Percentiles rank a stretch among this genome's conserved stretches.
Evolutionary conservation across 53 echinoderm and acorn worm species (phyloP).

Genomic region (Paracentrotus lividus): DNA sequence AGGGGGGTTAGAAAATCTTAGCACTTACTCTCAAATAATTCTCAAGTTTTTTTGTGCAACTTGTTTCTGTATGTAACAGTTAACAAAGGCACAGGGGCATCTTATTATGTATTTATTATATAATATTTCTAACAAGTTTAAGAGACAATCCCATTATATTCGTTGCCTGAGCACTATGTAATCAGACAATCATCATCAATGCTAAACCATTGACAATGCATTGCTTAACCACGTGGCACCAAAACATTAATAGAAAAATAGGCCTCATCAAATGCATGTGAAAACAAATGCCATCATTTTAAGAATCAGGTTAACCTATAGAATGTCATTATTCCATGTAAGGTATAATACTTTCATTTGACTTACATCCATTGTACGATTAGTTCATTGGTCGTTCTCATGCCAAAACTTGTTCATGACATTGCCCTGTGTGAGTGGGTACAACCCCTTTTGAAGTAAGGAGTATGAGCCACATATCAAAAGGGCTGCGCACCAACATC

Average conservation of each 20-base stretch:
- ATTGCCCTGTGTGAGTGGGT: not conserved
- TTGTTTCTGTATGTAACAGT: not conserved
- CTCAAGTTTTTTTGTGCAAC: no score
- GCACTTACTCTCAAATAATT: no score
- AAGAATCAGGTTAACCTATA: not conserved
- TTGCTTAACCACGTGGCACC: not conserved
- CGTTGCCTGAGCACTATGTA: constrained; percentile 4
- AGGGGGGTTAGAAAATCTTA: no score
- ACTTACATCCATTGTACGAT: not conserved
- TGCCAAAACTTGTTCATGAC: not conserved
- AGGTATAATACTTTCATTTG: not conserved
- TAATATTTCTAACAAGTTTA: not conserved
- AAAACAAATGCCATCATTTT: not conserved
- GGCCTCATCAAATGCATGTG: constrained; percentile 22
- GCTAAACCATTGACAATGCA: not conserved
- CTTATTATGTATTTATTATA: not conserved
- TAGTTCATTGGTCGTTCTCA: not conserved
- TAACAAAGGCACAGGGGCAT: not conserved
- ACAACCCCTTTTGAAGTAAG: not conserved
- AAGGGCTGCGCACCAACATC: not conserved
- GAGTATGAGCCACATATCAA: not conserved
- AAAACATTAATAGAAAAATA: not conserved
- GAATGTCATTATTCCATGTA: not conserved
- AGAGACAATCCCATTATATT: not conserved
- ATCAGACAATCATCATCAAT: constrained; percentile 36